Conservation (phyloP, 2,888 invertebrate genomes). For the Plebejus argus region DNA sequence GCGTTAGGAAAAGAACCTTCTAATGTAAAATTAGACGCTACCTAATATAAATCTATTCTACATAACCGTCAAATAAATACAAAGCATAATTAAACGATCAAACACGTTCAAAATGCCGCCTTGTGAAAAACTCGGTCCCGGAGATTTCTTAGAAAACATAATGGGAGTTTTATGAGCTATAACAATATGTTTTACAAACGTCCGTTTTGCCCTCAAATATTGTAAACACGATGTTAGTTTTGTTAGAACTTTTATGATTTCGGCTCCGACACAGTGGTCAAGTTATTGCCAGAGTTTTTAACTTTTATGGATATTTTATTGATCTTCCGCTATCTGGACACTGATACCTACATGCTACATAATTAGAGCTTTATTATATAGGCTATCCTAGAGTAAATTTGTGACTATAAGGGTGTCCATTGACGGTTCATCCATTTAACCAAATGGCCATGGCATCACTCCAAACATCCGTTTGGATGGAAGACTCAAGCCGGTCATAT, state of each 20-base stretch:
- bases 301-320: neutral
- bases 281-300: neutral
- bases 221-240: slow-evolving; percentile 23
- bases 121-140: slow-evolving; percentile 20
- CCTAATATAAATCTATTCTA: neutral
- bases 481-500: too few species aligned
- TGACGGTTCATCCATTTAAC: too few species aligned
- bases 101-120: neutral
- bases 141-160: slow-evolving; percentile 26
- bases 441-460: too few species aligned
- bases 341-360: too few species aligned
- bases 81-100: neutral
- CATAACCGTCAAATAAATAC: neutral
- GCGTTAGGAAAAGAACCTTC: neutral
- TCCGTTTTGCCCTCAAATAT: slow-evolving; percentile 17
- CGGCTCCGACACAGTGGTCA: neutral
- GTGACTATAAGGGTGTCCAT: too few species aligned
- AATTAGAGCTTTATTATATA: too few species aligned
- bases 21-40: neutral
- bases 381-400: too few species aligned
- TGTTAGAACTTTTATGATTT: slow-evolving; percentile 16
- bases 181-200: slow-evolving; percentile 30
- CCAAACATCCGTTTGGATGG: too few species aligned
- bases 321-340: neutral
- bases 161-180: slow-evolving; percentile 25